These are phyloP conservation scores for Latrodectus elegans DNA, from an alignment of 2,888 invertebrate species.

Conservation along the genomic window DNA sequence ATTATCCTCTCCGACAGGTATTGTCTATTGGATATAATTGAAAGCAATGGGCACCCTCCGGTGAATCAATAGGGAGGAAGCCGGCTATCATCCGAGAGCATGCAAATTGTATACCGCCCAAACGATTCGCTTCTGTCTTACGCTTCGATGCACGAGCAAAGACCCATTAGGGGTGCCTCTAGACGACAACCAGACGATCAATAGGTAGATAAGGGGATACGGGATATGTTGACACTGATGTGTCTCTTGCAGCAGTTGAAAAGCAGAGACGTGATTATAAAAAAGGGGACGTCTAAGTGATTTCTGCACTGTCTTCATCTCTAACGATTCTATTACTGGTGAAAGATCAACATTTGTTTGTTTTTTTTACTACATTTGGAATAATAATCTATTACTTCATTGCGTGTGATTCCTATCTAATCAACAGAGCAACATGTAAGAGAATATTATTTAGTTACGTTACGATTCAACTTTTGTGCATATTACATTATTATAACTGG, in stretches of 20 bases:
- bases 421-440: too few species aligned
- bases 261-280: too few species aligned
- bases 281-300: too few species aligned
- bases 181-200: constrained; percentile 17
- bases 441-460: too few species aligned
- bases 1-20: constrained; percentile 5
- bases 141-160: constrained; percentile 40
- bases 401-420: too few species aligned
- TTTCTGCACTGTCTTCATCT: too few species aligned
- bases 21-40: neutral
- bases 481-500: too few species aligned
- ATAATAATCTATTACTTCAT: too few species aligned
- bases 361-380: too few species aligned
- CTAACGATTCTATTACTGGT: too few species aligned
- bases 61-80: neutral
- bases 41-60: neutral
- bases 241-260: constrained; percentile 21
- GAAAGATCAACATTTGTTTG: too few species aligned
- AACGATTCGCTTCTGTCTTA: constrained; percentile 9
- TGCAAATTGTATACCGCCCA: neutral
- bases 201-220: constrained; percentile 11
- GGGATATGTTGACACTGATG: constrained; percentile 24
- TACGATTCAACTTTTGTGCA: too few species aligned
- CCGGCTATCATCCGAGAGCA: neutral
- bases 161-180: constrained; percentile 10